Evolutionary conservation across 1,140 invertebrate genomes (phyloP), one percentile per base, ranked within the genome.

Genomic region (Aethina tumida): DNA sequence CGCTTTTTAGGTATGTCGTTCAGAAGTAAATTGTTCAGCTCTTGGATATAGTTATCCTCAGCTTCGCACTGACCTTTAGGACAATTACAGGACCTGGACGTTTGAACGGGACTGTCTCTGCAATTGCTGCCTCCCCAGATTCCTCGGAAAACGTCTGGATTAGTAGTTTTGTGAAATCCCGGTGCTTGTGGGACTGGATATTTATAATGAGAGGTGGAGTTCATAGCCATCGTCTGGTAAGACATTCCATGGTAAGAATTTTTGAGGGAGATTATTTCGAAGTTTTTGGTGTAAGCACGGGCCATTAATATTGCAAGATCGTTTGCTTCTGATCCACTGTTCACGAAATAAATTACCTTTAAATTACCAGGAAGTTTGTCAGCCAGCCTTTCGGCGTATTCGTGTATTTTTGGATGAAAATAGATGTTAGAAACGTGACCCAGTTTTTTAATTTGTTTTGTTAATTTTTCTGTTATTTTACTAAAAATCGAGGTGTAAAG

Each of bases 291-390:
- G 55, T 91, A 76, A 0, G 87, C 54, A 47, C 90, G 70, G 0
- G 93, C 84, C 64, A 99, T 73, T 8, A 92, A 55, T 39, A 93
- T 70, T 0, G 94, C 94, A 22, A 98, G 64, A 60, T 98, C 95
- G 62, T 97, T 98, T 0, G 95, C 94, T 68, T 98, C 95, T 5
- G 90, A 93, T 0, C 95, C 94, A 58, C 90, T 96, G 57, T 98
- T 99, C 0, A 91, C 83, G 52, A 97, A 79, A 61, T 95, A 96
- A 12, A 89, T 82, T 9, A 87, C 85, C 62, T 92, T 91, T 4
- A 96, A 66, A 54, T 91, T 71, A 1, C 73, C 80, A 1, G 93
- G 92, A 28, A 99, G 66, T 60, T 83, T 95, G 1, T 66, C 58
- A 0, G 74, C 74, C 28, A 99, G 67, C 57, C 81, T 79, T 53